phyloP scores from a whole-genome alignment of 2,888 invertebrate species.

The Marronus borbonicus region DNA sequence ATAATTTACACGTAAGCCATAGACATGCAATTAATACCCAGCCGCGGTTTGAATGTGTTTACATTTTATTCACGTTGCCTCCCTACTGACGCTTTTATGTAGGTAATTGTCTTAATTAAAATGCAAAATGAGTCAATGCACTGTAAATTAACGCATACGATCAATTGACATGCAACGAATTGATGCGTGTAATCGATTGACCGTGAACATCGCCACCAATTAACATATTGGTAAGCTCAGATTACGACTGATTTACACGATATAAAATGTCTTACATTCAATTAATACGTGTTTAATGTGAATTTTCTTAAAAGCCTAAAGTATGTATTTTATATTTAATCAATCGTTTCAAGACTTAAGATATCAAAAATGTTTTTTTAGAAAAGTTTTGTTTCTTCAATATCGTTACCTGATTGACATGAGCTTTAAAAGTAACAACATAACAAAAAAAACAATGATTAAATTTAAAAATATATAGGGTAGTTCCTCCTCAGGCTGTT shows the following conservation, averaged over 20 bases:
- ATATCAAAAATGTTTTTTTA: no score
- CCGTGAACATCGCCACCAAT: conserved; percentile 3
- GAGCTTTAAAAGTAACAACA: no score
- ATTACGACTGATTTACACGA: not conserved
- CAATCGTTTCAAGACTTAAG: no score
- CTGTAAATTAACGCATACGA: conserved; percentile 21
- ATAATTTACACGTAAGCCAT: not conserved
- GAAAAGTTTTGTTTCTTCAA: no score
- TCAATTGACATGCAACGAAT: conserved; percentile 17
- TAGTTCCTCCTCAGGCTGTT: no score
- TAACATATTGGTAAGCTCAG: conserved; percentile 3
- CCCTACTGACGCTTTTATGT: not conserved
- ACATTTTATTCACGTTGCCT: no score
- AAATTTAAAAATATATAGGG: no score
- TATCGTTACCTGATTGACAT: no score
- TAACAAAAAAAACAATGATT: no score
- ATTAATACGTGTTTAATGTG: not conserved
- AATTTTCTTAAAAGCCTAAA: not conserved
- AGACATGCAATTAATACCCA: not conserved
- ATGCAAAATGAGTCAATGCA: conserved; percentile 20
- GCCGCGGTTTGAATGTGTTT: conserved; percentile 5
- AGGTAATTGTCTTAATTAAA: conserved; percentile 20
- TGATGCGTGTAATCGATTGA: conserved; percentile 19
- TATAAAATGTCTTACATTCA: not conserved
- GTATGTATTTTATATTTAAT: not conserved